Evolutionary conservation across 2,797 vertebrate genomes (phyloP), one percentile per base, ranked within the genome.

Genomic region (Gymnoscopelus braueri): DNA sequence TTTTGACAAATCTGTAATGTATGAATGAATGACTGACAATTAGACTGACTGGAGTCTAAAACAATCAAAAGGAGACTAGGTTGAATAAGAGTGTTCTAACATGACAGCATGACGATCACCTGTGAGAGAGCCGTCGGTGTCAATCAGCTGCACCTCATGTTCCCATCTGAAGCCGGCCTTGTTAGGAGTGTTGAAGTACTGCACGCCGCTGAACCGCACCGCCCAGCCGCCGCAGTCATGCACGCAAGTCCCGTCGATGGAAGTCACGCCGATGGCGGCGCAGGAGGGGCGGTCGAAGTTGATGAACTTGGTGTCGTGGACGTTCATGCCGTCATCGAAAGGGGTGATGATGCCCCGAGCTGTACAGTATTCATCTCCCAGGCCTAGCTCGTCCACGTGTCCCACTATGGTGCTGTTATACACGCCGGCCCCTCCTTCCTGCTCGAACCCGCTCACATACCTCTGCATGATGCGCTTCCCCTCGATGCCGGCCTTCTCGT

Each of bases 121-220:
- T 95, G 95, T 95, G 48, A 96, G 94, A 2, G 95, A 93, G 7
- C 96, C 95, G 15, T 97, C 96, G 0, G 50, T 72, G 73, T 96
- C 96, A 65, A 94, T 78, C 63, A 97, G 87, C 50, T 93, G 92
- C 32, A 92, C 92, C 88, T 96, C 95, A 4, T 96, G 95, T 70
- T 96, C 95, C 95, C 95, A 95, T 69, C 93, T 93, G 85, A 97
- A 95, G 49, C 79, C 78, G 3, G 91, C 95, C 80, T 95, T 96
- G 80, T 95, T 94, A 3, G 93, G 75, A 0, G 92, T 68, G 74
- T 93, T 92, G 59, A 88, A 72, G 85, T 83, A 96, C 53, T 83
- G 63, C 48, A 93, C 80, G 5, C 83, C 90, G 3, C 69, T 29
- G 47, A 95, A 96, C 57, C 84, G 84, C 55, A 87, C 90, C 2